phyloP scores from a whole-genome alignment of 2,797 vertebrate genomes.

The Coluber constrictor region DNA sequence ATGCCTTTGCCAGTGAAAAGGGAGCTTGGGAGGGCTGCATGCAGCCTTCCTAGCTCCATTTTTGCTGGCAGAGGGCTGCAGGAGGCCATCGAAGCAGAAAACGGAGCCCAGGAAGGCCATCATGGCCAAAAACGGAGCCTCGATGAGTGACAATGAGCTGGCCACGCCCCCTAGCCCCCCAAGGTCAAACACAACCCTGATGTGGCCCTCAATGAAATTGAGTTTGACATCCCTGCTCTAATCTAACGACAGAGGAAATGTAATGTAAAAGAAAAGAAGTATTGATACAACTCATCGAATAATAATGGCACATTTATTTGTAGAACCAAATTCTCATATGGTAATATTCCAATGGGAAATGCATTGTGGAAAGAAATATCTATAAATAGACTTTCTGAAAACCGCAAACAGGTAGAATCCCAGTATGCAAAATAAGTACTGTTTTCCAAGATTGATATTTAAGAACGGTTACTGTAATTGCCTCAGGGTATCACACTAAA shows the following conservation, averaged over 20 bases:
- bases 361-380: background rate
- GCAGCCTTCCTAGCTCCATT: too few relatives aligned
- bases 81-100: too few relatives aligned
- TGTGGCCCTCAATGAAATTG: too few relatives aligned
- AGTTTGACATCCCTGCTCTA: background rate
- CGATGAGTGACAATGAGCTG: too few relatives aligned
- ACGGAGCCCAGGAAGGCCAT: too few relatives aligned
- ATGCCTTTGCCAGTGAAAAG: too few relatives aligned
- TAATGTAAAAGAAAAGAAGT: background rate
- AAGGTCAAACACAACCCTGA: too few relatives aligned
- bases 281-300: background rate
- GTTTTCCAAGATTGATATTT: background rate
- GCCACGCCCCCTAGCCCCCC: fast-evolving
- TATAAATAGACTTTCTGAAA: background rate
- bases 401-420: background rate
- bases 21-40: too few relatives aligned
- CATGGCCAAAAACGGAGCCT: too few relatives aligned
- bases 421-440: background rate
- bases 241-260: background rate
- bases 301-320: background rate
- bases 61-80: too few relatives aligned
- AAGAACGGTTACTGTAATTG: conserved; percentile 25
- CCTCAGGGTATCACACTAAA: conserved; percentile 53
- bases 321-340: background rate
- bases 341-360: background rate